Conservation (phyloP, 2,888 invertebrate genomes). For the Norana najaformis region DNA sequence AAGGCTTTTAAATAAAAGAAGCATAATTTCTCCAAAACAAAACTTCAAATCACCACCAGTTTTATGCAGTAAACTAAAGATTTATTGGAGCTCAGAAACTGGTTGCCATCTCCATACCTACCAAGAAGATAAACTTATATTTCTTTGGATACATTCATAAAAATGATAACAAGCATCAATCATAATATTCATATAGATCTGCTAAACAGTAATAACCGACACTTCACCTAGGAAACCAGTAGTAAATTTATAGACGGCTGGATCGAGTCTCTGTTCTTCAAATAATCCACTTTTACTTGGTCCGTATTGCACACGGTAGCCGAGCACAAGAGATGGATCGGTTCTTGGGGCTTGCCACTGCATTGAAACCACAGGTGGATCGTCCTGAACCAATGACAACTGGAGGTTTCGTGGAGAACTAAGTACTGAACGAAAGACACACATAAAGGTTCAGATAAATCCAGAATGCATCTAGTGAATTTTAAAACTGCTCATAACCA, state of each 20-base stretch:
- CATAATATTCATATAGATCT: neutral
- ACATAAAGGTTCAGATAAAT: neutral
- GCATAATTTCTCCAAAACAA: neutral
- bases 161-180: neutral
- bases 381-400: constrained; percentile 67
- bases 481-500: neutral
- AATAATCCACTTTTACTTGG: neutral
- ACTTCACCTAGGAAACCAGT: constrained; percentile 25
- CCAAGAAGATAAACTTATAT: neutral
- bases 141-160: neutral
- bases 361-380: constrained; percentile 24
- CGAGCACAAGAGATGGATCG: constrained; percentile 15
- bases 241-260: constrained; percentile 17
- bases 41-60: neutral
- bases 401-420: constrained; percentile 62
- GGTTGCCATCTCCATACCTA: neutral
- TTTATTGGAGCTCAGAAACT: neutral
- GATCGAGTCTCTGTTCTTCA: constrained; percentile 14
- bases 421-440: constrained; percentile 57
- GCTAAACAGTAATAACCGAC: neutral
- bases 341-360: constrained; percentile 27
- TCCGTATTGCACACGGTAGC: constrained; percentile 29
- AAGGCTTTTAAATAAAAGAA: neutral
- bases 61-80: neutral
- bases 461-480: neutral